A percentile compares a stretch with the other conserved stretches of the same genome.
These are phyloP conservation scores for Mylabris phalerata DNA, from an alignment of 1,140 invertebrate species.

Conservation along the genomic window DNA sequence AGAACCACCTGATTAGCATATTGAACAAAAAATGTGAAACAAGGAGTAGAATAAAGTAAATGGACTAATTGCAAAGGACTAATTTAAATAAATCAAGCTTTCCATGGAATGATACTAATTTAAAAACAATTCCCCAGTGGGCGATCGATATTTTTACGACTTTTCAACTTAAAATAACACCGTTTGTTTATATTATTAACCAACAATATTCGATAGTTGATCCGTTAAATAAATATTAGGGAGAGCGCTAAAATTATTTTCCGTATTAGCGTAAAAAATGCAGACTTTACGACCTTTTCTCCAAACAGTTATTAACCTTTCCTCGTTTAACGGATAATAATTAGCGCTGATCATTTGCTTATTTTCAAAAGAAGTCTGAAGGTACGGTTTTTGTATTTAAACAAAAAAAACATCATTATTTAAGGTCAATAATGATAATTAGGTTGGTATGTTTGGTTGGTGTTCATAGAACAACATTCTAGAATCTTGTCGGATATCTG, in stretches of 20 bases:
- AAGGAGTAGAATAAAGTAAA: not conserved
- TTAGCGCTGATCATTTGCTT: not conserved
- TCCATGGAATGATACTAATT: too few species aligned
- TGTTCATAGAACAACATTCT: not conserved
- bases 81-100: too few species aligned
- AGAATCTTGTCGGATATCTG: not conserved
- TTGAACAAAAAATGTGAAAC: not conserved
- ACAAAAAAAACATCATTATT: not conserved
- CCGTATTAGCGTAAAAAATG: slow-evolving; percentile 7
- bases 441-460: not conserved
- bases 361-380: not conserved
- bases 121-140: too few species aligned
- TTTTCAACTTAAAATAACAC: not conserved
- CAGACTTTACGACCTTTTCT: slow-evolving; percentile 17
- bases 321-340: not conserved
- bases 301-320: slow-evolving; percentile 14
- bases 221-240: not conserved
- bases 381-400: not conserved
- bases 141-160: too few species aligned
- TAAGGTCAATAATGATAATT: not conserved
- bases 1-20: not conserved
- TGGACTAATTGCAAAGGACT: not conserved
- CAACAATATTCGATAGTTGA: too few species aligned
- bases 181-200: too few species aligned
- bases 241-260: not conserved